Conservation (phyloP, 2,888 invertebrate genomes). For the Neoascia interrupta region DNA sequence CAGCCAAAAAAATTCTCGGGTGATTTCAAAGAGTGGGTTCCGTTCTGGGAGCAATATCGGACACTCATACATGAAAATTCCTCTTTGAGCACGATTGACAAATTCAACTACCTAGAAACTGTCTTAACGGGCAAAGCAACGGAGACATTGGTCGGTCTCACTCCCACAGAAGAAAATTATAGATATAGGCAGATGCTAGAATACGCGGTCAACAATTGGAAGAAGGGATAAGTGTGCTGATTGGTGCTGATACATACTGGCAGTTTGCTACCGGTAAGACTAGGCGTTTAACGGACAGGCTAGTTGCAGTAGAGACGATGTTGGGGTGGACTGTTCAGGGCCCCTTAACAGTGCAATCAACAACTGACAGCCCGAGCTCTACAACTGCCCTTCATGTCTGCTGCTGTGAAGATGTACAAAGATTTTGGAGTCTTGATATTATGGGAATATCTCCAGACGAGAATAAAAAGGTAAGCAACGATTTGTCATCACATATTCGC, state of each 20-base stretch:
- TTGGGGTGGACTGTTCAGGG: constrained; percentile 48
- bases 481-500: constrained; percentile 3
- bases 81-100: background rate
- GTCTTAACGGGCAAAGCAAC: background rate
- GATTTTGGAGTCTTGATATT: background rate
- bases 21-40: background rate
- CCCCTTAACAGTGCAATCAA: constrained; percentile 5
- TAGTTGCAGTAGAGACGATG: constrained; percentile 9
- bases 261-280: no score
- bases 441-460: background rate
- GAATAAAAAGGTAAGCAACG: background rate
- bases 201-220: background rate
- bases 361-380: no score
- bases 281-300: no score
- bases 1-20: background rate
- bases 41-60: background rate
- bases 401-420: no score
- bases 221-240: background rate
- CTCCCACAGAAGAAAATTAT: no score
- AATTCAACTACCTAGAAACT: background rate
- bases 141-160: background rate
- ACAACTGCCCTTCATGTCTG: no score
- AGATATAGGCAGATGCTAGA: background rate
- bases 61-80: background rate
- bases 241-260: background rate